These are phyloP conservation scores for Poecilus cupreus DNA, from an alignment of 2,888 invertebrate species.

Conservation along the genomic window DNA sequence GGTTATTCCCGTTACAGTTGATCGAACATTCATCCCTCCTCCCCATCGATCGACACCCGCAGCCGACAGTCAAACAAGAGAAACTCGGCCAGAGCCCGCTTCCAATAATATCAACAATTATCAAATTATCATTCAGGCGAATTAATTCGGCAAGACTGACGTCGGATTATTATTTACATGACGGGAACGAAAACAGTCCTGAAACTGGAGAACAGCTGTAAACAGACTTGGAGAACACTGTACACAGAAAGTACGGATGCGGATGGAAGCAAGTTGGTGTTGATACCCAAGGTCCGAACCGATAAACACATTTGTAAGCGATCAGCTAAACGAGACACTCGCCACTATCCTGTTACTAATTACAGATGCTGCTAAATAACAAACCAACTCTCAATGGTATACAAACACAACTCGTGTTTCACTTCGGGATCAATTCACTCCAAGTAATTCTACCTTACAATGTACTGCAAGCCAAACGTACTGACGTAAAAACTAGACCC, in stretches of 20 bases:
- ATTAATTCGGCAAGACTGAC: background rate
- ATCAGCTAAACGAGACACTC: constrained; percentile 31
- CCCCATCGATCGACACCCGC: background rate
- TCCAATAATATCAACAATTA: constrained; percentile 39
- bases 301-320: constrained; percentile 26
- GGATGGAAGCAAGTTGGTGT: too few species aligned
- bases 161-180: constrained; percentile 10
- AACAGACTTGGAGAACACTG: constrained; percentile 10
- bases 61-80: too few species aligned
- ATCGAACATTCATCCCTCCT: background rate
- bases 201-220: constrained; percentile 10
- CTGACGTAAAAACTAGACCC: too few species aligned
- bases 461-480: too few species aligned
- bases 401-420: constrained; percentile 6
- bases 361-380: constrained; percentile 25
- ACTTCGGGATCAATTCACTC: background rate
- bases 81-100: constrained; percentile 1
- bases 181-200: constrained; percentile 10
- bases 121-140: constrained; percentile 9
- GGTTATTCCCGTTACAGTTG: constrained; percentile 38
- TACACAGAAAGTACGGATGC: background rate
- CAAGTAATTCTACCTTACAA: too few species aligned
- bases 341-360: constrained; percentile 40
- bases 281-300: background rate
- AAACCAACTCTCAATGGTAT: constrained; percentile 8